Evolutionary conservation across 1,140 invertebrate genomes (phyloP), one percentile per base, ranked within the genome.

Genomic region (Lepidurus apus): DNA sequence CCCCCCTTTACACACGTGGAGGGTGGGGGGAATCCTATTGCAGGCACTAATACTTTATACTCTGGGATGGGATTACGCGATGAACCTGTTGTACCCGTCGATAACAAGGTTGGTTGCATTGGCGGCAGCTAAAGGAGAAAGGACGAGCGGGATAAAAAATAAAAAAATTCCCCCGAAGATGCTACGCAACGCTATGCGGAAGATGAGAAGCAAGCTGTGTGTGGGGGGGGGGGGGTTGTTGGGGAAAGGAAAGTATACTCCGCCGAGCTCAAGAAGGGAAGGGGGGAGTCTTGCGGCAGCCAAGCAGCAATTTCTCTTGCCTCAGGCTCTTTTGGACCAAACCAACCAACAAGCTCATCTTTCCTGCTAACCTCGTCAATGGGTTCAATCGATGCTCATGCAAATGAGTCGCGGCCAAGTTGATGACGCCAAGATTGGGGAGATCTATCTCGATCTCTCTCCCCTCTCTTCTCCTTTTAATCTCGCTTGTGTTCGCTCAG

Each of bases 291-390:
- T 21, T 65, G 53, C 21, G 53, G 53, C n/a, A 65, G 17, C 53
- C 53, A 65, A 65, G 53, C 53, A 65, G 53, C 53, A 65, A 65
- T 65, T 65, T 65, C 53, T 65, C 53, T 65, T 65, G n/a, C 53
- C 53, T 65, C 53, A 65, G 53, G n/a, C 53, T 65, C 53, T 65
- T 65, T 65, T 65, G 53, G 21, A 65, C 4, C 53, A 65, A 65
- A 65, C 53, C 53, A 65, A 65, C n/a, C 53, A 65, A 65, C 53
- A 65, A 65, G 53, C 53, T 65, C 53, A 65, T 65, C 53, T 65
- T 65, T 65, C 53, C 53, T 65, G 53, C 53, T 65, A 65, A 65
- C 53, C 53, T 65, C 53, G 53, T 65, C 53, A 65, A 65, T 65
- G 53, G 53, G 53, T 65, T 65, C 53, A 65, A 65, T 65, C 53